Evolutionary conservation across 2,113 vertebrate species (phyloP).

Genomic region (Sapayoa aenigma): DNA sequence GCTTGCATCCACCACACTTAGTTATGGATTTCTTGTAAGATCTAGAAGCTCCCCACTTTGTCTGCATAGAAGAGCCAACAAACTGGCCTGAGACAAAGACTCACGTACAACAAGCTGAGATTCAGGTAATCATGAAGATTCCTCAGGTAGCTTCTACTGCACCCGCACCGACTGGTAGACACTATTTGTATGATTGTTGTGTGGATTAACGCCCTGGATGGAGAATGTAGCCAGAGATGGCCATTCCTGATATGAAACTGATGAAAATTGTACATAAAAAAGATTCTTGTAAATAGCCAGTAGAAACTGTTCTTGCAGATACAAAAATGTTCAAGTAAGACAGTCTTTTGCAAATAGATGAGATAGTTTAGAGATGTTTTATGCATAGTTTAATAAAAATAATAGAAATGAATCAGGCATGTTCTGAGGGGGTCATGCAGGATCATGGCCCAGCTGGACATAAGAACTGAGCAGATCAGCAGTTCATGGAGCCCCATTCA

Average conservation of each 20-base stretch:
- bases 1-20: not conserved
- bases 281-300: not conserved
- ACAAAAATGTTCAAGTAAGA: not conserved
- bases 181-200: not conserved
- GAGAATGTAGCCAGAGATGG: not conserved
- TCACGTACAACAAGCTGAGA: not conserved
- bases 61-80: not conserved
- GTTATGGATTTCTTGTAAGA: not conserved
- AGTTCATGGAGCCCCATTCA: fast-evolving
- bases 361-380: not conserved
- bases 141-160: not conserved
- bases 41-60: not conserved
- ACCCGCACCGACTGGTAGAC: fast-evolving
- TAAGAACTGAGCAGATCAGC: not conserved
- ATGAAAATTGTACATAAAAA: not conserved
- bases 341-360: not conserved
- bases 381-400: not conserved
- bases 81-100: not conserved
- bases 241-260: not conserved
- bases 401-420: not conserved
- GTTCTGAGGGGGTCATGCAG: not conserved
- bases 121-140: not conserved
- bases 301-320: not conserved
- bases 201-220: not conserved
- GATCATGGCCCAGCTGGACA: fast-evolving